Percentiles rank a stretch among this genome's conserved stretches.
phyloP scores from a whole-genome alignment of 2,888 invertebrate genomes.

The Panopea generosa region DNA sequence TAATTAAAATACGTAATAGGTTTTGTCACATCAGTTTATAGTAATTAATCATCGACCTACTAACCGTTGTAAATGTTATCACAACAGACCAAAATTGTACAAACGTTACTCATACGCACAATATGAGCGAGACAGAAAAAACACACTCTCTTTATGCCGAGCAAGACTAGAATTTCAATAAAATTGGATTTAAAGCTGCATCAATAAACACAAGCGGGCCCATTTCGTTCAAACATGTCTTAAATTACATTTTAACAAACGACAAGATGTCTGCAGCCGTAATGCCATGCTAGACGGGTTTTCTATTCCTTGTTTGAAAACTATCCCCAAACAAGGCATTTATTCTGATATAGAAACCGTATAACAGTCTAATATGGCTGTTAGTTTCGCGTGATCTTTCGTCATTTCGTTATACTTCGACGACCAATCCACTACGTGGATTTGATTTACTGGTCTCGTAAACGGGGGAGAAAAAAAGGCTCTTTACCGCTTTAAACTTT shows the following conservation, averaged over 20 bases:
- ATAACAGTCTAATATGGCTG: conserved; percentile 27
- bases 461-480: background rate
- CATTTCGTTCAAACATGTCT: conserved; percentile 24
- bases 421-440: conserved; percentile 19
- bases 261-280: conserved; percentile 30
- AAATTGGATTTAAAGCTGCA: conserved; percentile 43
- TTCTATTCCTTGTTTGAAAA: conserved; percentile 18
- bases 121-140: background rate
- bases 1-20: no score
- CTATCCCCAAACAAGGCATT: conserved; percentile 25
- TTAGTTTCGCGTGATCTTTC: conserved; percentile 48
- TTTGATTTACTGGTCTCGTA: conserved; percentile 32
- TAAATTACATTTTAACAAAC: conserved; percentile 35
- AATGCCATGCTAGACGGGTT: conserved; percentile 14
- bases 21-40: no score
- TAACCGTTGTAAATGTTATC: no score
- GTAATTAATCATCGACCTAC: no score
- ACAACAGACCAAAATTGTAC: no score
- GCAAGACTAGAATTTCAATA: conserved; percentile 6
- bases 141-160: background rate
- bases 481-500: no score
- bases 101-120: no score
- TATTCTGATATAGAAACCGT: conserved; percentile 38
- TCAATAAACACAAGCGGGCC: conserved; percentile 20
- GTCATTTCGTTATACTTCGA: conserved; percentile 38